phyloP scores from a whole-genome alignment of 2,797 vertebrate species.

The Borostomias antarcticus region DNA sequence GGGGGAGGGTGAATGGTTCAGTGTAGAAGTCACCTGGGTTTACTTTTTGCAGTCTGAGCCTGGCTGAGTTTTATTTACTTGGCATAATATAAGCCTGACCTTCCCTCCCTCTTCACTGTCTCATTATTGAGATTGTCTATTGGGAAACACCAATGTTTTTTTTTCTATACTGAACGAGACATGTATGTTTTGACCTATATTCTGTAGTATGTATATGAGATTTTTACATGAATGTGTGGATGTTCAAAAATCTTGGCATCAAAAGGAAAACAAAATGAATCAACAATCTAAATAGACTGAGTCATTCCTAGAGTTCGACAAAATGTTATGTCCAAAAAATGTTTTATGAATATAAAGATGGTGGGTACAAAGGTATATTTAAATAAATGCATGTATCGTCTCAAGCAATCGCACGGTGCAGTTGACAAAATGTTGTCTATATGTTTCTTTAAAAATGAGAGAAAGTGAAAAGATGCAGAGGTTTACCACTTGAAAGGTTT shows the following conservation, averaged over 20 bases:
- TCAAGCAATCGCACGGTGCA: conserved; percentile 86
- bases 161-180: conserved; percentile 39
- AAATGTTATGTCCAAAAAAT: conserved; percentile 75
- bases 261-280: conserved; percentile 61
- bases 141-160: conserved; percentile 29
- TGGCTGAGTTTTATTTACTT: neutral
- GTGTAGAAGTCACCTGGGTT: neutral
- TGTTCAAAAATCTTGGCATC: conserved; percentile 78
- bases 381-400: conserved; percentile 86
- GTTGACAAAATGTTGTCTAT: conserved; percentile 77
- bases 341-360: conserved; percentile 74
- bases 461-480: conserved; percentile 37
- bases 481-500: conserved; percentile 62
- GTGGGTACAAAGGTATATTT: conserved; percentile 76
- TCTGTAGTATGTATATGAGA: conserved; percentile 73
- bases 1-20: neutral
- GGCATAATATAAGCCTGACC: neutral
- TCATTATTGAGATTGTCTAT: conserved; percentile 37
- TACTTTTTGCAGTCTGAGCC: neutral
- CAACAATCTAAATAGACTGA: conserved; percentile 77
- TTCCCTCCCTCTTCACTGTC: neutral
- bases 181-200: conserved; percentile 48
- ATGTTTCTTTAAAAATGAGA: conserved; percentile 70
- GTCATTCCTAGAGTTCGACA: conserved; percentile 72
- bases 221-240: conserved; percentile 81